Evolutionary conservation across 2,888 invertebrate species (phyloP).

Genomic region (Cantharis rustica): DNA sequence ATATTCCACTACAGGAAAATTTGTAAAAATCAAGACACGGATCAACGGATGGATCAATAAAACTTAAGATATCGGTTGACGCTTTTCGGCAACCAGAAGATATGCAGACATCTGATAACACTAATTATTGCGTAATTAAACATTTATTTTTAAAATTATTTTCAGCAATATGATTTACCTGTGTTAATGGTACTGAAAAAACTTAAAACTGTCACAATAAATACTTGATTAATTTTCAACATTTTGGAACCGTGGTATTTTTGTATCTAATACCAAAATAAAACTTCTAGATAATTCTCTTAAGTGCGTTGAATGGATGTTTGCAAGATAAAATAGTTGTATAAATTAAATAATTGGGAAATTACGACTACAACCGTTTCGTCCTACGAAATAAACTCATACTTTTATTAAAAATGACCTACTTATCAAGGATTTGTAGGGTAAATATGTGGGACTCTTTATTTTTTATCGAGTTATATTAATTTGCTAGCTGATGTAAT

Average conservation of each 20-base stretch:
- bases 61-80: slow-evolving; percentile 69
- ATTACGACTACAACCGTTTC: slow-evolving; percentile 2
- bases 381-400: slow-evolving; percentile 4
- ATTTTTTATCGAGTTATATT: not conserved
- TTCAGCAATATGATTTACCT: not conserved
- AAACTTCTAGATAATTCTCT: not conserved
- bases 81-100: slow-evolving; percentile 76
- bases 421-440: not conserved
- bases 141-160: not conserved
- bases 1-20: slow-evolving; percentile 74
- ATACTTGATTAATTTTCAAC: not conserved
- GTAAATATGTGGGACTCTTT: not conserved
- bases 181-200: not conserved
- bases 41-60: slow-evolving; percentile 68
- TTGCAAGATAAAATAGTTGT: slow-evolving; percentile 3
- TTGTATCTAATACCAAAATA: not conserved
- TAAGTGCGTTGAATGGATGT: slow-evolving; percentile 2
- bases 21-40: slow-evolving; percentile 80
- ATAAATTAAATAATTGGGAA: slow-evolving; percentile 4
- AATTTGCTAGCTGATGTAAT: not conserved
- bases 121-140: not conserved
- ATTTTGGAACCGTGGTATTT: not conserved
- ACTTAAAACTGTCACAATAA: not conserved
- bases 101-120: slow-evolving; percentile 41
- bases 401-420: slow-evolving; percentile 4